A percentile compares a stretch with the other conserved stretches of the same genome.
Conservation (phyloP, 1,140 invertebrate genomes). For the Ostrea edulis region DNA sequence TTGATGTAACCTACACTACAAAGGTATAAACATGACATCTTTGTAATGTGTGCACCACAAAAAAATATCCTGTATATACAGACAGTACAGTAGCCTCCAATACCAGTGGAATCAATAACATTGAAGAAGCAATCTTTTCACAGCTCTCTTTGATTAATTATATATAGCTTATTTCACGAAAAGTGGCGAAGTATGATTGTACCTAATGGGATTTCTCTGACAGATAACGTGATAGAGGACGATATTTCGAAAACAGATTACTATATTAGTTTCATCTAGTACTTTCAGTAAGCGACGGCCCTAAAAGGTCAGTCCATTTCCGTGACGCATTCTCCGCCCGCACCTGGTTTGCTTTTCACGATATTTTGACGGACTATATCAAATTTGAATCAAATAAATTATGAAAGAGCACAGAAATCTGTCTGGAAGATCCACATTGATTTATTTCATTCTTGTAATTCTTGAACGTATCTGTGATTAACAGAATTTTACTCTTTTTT, state of each 20-base stretch:
- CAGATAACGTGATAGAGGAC: neutral
- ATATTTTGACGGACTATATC: neutral
- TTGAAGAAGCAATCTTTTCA: neutral
- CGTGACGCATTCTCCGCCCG: neutral
- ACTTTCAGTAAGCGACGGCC: neutral
- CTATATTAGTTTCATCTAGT: neutral
- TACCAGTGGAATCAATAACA: neutral
- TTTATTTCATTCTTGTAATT: too few species aligned
- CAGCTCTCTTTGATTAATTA: neutral
- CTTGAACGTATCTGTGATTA: neutral
- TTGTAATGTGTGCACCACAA: too few species aligned
- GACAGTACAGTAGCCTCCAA: too few species aligned
- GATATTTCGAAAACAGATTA: neutral
- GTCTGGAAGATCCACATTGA: too few species aligned
- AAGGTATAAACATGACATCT: too few species aligned
- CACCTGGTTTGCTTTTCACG: neutral
- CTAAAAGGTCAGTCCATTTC: neutral
- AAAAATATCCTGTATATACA: too few species aligned
- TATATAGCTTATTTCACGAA: slow-evolving; percentile 17
- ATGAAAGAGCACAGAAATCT: too few species aligned
- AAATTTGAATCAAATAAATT: too few species aligned
- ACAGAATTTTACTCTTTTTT: neutral
- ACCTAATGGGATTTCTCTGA: neutral
- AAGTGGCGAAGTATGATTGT: neutral
- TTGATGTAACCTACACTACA: too few species aligned